Conservation (phyloP, 2,888 invertebrate species). For the Siphonodentalium dalli region DNA sequence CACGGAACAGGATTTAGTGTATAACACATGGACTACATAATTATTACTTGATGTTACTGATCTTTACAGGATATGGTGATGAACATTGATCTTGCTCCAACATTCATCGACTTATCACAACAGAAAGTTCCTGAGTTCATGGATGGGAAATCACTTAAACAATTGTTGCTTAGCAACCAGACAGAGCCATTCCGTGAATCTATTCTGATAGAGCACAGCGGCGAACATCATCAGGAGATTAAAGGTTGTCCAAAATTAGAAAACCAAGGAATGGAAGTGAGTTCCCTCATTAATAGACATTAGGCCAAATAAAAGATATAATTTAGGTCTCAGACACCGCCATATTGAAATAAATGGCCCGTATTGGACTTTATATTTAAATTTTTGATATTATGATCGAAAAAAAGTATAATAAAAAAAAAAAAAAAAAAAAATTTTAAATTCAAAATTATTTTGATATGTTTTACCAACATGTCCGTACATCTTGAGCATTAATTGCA, state of each 20-base stretch:
- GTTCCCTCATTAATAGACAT: slow-evolving; percentile 40
- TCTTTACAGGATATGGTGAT: slow-evolving; percentile 71
- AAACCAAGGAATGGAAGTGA: slow-evolving; percentile 73
- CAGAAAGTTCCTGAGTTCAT: slow-evolving; percentile 66
- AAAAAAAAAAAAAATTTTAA: too few relatives aligned
- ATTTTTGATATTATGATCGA: too few relatives aligned
- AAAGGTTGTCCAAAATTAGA: slow-evolving; percentile 73
- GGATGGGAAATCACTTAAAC: slow-evolving; percentile 73
- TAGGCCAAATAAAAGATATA: neutral
- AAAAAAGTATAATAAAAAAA: too few relatives aligned
- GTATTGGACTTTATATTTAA: neutral
- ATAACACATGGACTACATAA: neutral
- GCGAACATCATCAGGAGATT: slow-evolving; percentile 73
- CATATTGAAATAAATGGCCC: neutral
- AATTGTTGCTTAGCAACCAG: slow-evolving; percentile 44
- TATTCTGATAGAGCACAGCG: slow-evolving; percentile 82
- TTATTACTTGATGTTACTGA: too few relatives aligned
- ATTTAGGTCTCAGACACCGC: neutral
- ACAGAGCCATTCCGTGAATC: slow-evolving; percentile 24
- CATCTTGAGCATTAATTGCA: too few relatives aligned
- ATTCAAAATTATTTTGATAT: too few relatives aligned
- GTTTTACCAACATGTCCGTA: too few relatives aligned
- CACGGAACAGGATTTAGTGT: too few relatives aligned
- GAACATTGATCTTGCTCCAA: slow-evolving; percentile 85
- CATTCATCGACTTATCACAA: slow-evolving; percentile 78